Evolutionary conservation across 1,140 invertebrate genomes (phyloP).

Genomic region (Coptotermes formosanus): DNA sequence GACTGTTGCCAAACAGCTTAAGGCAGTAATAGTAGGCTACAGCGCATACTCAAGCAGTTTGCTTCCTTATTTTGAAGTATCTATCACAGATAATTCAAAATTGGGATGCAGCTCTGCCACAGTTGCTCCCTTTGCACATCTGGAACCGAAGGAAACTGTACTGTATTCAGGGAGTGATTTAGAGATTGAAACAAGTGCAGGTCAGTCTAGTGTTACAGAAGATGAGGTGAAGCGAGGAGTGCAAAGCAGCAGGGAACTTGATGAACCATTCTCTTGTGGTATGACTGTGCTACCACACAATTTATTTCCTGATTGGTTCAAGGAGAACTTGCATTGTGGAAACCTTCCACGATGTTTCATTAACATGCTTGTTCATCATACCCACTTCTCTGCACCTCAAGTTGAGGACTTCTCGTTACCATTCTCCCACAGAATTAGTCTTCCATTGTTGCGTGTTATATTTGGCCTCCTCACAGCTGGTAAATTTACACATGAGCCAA

Average conservation of each 20-base stretch:
- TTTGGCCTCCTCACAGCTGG: constrained; percentile 62
- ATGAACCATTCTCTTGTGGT: constrained; percentile 34
- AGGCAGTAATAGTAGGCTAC: constrained; percentile 57
- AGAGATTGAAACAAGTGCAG: not conserved
- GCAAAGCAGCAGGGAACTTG: constrained; percentile 31
- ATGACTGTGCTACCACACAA: constrained; percentile 39
- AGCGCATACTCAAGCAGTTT: constrained; percentile 41
- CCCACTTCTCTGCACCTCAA: constrained; percentile 68
- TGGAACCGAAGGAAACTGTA: not conserved
- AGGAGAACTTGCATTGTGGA: constrained; percentile 57
- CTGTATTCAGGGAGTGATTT: not conserved
- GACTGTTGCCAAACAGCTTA: constrained; percentile 56
- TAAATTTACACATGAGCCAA: constrained; percentile 42
- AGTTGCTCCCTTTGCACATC: not conserved
- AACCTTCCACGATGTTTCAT: constrained; percentile 61
- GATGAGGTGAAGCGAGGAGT: not conserved
- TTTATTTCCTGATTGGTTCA: constrained; percentile 64
- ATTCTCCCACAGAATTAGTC: constrained; percentile 59
- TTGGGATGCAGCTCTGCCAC: constrained; percentile 17
- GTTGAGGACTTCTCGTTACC: constrained; percentile 64
- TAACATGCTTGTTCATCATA: constrained; percentile 62
- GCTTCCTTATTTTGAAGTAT: constrained; percentile 39
- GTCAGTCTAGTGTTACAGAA: not conserved
- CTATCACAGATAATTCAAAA: constrained; percentile 41
- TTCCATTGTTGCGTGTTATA: constrained; percentile 63